These are phyloP conservation scores for Zapornia atra DNA, from an alignment of 2,113 vertebrate species.

Conservation along the genomic window DNA sequence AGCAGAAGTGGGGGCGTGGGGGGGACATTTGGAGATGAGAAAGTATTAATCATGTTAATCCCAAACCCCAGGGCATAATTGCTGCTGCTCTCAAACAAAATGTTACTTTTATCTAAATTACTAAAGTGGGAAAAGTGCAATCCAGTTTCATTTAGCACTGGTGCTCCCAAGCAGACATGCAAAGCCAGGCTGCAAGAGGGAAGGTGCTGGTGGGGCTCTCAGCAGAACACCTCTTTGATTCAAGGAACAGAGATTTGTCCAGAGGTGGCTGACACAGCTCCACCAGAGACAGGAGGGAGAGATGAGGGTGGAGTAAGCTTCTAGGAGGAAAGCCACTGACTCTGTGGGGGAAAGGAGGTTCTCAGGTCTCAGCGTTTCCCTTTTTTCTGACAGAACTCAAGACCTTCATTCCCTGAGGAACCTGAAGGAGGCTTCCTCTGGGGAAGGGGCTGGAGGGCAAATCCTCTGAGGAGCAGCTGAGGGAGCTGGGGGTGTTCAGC, in stretches of 20 bases:
- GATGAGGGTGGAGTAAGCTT: neutral
- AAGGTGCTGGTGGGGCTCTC: fast-evolving
- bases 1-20: neutral
- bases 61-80: slow-evolving; percentile 72
- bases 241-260: neutral
- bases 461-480: too few species aligned
- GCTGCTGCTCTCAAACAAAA: slow-evolving; percentile 79
- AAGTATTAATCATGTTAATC: slow-evolving; percentile 78
- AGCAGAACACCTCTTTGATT: fast-evolving
- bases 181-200: slow-evolving; percentile 17
- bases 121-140: slow-evolving; percentile 72
- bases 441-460: too few species aligned
- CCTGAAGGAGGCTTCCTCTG: neutral
- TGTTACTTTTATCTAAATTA: slow-evolving; percentile 79
- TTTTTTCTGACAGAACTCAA: neutral
- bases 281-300: neutral
- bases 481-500: too few species aligned
- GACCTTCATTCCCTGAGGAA: fast-evolving
- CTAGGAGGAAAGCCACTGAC: fast-evolving
- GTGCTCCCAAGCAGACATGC: slow-evolving; percentile 33
- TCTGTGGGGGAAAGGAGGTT: neutral
- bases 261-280: neutral
- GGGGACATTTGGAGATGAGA: slow-evolving; percentile 60
- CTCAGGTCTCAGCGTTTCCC: neutral
- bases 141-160: slow-evolving; percentile 62